Evolutionary conservation across 2,888 invertebrate species (phyloP).

Genomic region (Tinea trinotella): DNA sequence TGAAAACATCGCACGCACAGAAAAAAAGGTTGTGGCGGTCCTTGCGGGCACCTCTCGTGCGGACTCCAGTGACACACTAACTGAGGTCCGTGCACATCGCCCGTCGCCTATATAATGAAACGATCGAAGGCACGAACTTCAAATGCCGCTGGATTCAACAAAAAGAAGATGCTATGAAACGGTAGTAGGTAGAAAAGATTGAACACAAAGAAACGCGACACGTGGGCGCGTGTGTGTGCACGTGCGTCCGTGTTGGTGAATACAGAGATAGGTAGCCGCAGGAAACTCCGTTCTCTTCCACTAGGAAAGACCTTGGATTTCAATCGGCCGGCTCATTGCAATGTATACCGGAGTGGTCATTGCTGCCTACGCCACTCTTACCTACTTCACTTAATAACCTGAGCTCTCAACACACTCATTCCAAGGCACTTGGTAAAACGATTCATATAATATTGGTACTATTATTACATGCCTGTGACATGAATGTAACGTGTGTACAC

Average conservation of each 20-base stretch:
- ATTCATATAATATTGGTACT: neutral
- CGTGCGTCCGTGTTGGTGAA: constrained; percentile 43
- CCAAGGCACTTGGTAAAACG: neutral
- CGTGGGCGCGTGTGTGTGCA: constrained; percentile 58
- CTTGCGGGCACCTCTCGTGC: constrained; percentile 69
- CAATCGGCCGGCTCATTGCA: constrained; percentile 65
- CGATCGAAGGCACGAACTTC: constrained; percentile 56
- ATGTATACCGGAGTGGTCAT: constrained; percentile 26
- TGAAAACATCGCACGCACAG: constrained; percentile 71
- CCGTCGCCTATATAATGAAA: constrained; percentile 67
- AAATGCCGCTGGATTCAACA: constrained; percentile 61
- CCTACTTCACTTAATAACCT: constrained; percentile 44
- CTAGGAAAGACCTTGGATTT: constrained; percentile 73
- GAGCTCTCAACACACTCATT: neutral
- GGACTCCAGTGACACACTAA: constrained; percentile 66
- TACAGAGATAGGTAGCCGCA: constrained; percentile 52
- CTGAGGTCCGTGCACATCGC: constrained; percentile 64
- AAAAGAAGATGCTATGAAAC: constrained; percentile 67
- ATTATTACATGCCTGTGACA: too few relatives aligned
- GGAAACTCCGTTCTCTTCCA: constrained; percentile 74
- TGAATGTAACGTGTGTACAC: too few relatives aligned
- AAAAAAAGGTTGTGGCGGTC: constrained; percentile 68
- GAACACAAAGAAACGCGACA: constrained; percentile 64
- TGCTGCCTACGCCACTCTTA: constrained; percentile 59
- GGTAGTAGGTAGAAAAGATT: constrained; percentile 61